Base-by-base conservation (phyloP, 2,888 invertebrate genomes). In the Andrena bucephala region DNA sequence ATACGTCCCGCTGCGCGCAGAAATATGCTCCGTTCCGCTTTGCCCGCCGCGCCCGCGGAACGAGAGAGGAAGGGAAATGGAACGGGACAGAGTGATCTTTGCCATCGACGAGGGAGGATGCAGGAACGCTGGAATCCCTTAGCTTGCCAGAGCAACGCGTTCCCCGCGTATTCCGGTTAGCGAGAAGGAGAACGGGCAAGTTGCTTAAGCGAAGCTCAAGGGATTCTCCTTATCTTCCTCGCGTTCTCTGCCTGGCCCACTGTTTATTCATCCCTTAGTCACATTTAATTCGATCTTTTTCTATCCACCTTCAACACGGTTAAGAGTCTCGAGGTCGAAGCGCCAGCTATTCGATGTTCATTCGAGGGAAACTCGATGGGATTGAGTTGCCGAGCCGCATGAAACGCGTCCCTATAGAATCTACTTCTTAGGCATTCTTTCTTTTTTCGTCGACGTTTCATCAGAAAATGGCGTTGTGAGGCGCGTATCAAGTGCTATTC, bases 1-100 rank as follows among this genome's bases (percentile, higher is more conserved):
- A 90, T 91, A 90, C 90, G 89, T 92, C 92, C 92, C 89, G 92
- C 92, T 92, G 91, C 81, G 91, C 81, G 88, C 86, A 89, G 88
- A 91, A 91, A 91, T 89, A 89, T 89, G 85, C 77, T 78, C 57
- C 54, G 78, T 79, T 81, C 77, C 88, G 78, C 79, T 87, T 84
- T 83, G 81, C 81, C 81, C 84, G 77, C 36, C 68, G 68, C 62
- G 54, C 42, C 69, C 52, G 50, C 68, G 65, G 72, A 63, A 77
- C 54, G 62, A 57, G 66, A 73, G 59, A 68, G 42, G 68, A 42
- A 65, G 66, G 76, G 69, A 80, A 77, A 81, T 69, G 72, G 70
- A 81, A 77, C 52, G 69, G 77, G 77, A 73, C 72, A 69, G 74
- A 73, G 72, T 57, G 81, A 83, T 83, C 77, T 73, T 77, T 67